These are phyloP conservation scores for Euura saliciscinereae DNA, from an alignment of 1,140 invertebrate species.

Conservation along the genomic window DNA sequence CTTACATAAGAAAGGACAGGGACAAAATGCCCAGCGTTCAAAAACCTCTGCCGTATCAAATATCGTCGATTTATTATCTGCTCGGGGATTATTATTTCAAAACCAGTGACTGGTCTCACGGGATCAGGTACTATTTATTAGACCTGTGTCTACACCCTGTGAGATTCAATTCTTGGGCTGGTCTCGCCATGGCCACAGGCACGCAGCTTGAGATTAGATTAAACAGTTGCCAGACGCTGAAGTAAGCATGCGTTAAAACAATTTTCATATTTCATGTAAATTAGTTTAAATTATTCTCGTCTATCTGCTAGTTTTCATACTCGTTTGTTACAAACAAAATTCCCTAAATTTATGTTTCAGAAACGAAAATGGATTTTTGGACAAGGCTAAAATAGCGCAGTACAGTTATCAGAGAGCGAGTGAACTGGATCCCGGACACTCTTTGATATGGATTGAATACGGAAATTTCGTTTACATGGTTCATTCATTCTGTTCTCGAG, in stretches of 20 bases:
- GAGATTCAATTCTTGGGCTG: constrained; percentile 91
- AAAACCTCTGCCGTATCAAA: constrained; percentile 58
- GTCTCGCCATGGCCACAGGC: constrained; percentile 81
- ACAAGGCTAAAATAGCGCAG: constrained; percentile 72
- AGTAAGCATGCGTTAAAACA: constrained; percentile 40
- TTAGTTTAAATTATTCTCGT: not conserved
- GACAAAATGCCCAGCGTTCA: constrained; percentile 61
- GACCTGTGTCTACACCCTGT: constrained; percentile 82
- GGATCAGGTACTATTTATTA: constrained; percentile 81
- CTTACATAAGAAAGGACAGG: constrained; percentile 69
- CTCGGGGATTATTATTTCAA: constrained; percentile 94
- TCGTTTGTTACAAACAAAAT: not conserved
- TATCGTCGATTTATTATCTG: constrained; percentile 84
- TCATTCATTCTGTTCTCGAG: constrained; percentile 84
- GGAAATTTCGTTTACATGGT: constrained; percentile 86
- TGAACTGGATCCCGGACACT: constrained; percentile 71
- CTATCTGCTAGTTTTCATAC: constrained; percentile 16
- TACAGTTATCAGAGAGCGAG: constrained; percentile 81
- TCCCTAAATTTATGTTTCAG: constrained; percentile 44
- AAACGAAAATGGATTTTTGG: constrained; percentile 74
- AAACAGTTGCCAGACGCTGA: constrained; percentile 72
- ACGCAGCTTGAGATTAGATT: constrained; percentile 82
- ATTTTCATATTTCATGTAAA: constrained; percentile 32
- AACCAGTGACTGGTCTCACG: constrained; percentile 76
- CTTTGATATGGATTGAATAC: constrained; percentile 87